These are phyloP conservation scores for Pantherophis vulpinus DNA, from an alignment of 2,797 vertebrate genomes.

Conservation along the genomic window DNA sequence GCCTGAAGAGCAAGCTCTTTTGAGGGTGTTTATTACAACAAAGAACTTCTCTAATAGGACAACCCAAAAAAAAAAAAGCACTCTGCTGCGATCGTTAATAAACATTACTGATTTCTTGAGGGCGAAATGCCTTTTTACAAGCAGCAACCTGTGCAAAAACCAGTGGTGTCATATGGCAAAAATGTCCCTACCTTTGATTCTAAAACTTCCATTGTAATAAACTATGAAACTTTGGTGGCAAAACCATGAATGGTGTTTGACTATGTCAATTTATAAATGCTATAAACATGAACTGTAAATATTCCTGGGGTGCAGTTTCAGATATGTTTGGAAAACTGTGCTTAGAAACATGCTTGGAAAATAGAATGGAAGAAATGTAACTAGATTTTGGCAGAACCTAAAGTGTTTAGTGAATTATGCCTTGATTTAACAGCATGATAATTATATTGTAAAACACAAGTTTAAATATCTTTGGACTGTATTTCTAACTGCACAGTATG, in stretches of 20 bases:
- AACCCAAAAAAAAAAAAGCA: constrained; percentile 72
- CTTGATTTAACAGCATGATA: not conserved
- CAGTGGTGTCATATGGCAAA: not conserved
- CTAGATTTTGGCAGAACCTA: not conserved
- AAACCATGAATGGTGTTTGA: not conserved
- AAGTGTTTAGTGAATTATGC: not conserved
- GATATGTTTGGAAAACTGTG: not conserved
- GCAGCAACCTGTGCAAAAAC: constrained; percentile 32
- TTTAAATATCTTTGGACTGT: not conserved
- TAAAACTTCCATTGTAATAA: not conserved
- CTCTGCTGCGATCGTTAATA: constrained; percentile 71
- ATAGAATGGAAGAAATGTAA: not conserved
- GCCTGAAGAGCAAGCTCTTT: constrained; percentile 73
- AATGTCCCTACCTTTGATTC: not conserved
- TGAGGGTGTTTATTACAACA: constrained; percentile 74
- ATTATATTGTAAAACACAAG: not conserved
- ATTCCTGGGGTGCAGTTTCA: not conserved
- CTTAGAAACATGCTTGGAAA: not conserved
- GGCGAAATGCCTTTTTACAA: constrained; percentile 64
- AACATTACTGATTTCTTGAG: constrained; percentile 71
- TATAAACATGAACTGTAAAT: not conserved
- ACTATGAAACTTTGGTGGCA: not conserved
- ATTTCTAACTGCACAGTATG: not conserved
- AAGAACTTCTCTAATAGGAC: constrained; percentile 74
- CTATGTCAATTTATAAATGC: not conserved